Base-by-base conservation (phyloP, 1,140 invertebrate genomes). In the Argopecten irradians region DNA sequence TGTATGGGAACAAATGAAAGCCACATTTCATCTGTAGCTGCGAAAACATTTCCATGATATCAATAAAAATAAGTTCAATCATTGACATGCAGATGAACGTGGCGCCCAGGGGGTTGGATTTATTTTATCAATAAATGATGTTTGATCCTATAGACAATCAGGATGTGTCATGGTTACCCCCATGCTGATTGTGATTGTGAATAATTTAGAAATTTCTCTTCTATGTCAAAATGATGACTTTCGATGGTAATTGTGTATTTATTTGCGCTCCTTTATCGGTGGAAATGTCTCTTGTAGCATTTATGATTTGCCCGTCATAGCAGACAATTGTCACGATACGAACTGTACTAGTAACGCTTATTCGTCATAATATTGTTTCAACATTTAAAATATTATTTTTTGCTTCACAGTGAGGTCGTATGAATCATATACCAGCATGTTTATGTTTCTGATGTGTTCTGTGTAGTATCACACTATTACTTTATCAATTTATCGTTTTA, bases 1-100 rank as follows among this genome's bases (percentile, higher is more conserved):
- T 71, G 55, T n/a, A 28, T 71, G n/a, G 55, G 8, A 71, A 71
- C 55, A 71, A 71, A 71, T 71, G 55, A n/a, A 71, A 71, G 55
- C 13, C 16, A n/a, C 55, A 71, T 71, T 71, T 71, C 55, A 28
- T 71, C 55, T 71, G 22, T 71, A n/a, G 28, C 55, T 22, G 55
- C 55, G n/a, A 71, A 71, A 71, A 71, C 16, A n/a, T 16, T 28
- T 71, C 55, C 55, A 71, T 71, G n/a, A 71, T 71, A n/a, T n/a
- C 55, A 3, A 28, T 28, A 71, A 28, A 71, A 71, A 71, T 5
- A 5, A 16, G 22, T n/a, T 71, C 55, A 71, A 71, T 71, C 55
- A 71, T 28, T 71, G 55, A 71, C 22, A 71, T n/a, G 55, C 22
- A 71, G 28, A 71, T 71, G 55, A 71, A 71, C n/a, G 55, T n/a